A percentile compares a stretch with the other conserved stretches of the same genome.
phyloP scores from a whole-genome alignment of 2,797 vertebrate genomes.

The Myotis daubentonii region DNA sequence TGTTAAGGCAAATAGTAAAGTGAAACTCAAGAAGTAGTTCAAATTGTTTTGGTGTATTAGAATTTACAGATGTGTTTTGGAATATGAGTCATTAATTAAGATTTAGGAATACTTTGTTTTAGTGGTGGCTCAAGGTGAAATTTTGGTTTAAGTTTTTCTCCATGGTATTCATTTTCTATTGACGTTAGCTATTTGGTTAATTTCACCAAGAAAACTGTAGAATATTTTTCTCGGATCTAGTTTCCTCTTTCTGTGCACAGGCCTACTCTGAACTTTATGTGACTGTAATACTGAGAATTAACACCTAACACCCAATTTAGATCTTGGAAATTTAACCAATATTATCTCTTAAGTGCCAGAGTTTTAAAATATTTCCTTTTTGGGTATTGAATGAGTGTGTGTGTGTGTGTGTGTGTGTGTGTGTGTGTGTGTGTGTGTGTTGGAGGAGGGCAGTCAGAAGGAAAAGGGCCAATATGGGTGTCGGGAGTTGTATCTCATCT shows the following conservation, averaged over 20 bases:
- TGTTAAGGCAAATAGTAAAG: slow-evolving; percentile 13
- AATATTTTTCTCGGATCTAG: background rate
- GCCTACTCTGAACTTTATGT: background rate
- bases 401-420: background rate
- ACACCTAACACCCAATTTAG: background rate
- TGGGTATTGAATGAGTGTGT: background rate
- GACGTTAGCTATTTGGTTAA: background rate
- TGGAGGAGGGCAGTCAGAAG: background rate
- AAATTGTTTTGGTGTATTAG: background rate
- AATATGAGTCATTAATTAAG: slow-evolving; percentile 17
- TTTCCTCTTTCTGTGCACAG: background rate
- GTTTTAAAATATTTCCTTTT: slow-evolving; percentile 37
- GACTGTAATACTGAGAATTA: background rate
- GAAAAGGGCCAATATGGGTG: background rate
- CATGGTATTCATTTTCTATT: slow-evolving; percentile 14
- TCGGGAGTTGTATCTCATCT: background rate
- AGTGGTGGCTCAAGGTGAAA: slow-evolving; percentile 1
- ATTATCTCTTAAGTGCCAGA: slow-evolving; percentile 8
- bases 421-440: background rate
- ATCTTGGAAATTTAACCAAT: background rate
- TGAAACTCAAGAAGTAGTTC: slow-evolving; percentile 14
- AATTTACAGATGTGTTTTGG: slow-evolving; percentile 33
- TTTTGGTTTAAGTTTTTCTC: background rate
- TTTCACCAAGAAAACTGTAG: background rate
- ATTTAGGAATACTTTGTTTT: slow-evolving; percentile 10